Evolutionary conservation across 2,888 invertebrate species (phyloP), one percentile per base, ranked within the genome.

Genomic region (Clusia tigrina): DNA sequence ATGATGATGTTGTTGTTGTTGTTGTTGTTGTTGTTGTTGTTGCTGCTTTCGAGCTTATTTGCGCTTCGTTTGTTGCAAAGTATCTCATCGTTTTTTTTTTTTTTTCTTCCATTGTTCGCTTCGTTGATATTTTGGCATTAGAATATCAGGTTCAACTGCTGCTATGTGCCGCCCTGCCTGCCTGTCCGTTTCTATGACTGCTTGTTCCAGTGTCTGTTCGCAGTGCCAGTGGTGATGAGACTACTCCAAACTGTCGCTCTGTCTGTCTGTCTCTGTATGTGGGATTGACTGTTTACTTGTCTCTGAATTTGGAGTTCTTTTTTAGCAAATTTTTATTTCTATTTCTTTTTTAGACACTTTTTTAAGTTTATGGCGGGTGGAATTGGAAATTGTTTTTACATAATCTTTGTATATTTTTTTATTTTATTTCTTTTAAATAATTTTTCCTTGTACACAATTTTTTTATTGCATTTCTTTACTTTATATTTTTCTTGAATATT

Each of bases 311-410:
- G 58, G 32, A 32, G 32, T 52, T 32, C 52, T 58, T 58, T 32
- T 58, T 52, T 58, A n/a, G 58, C 25, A 15, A 25, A 15, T 25
- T 25, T 24, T 9, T 53, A 1, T 53, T 10, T 54, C 20, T n/a
- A 74, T 66, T 73, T 67, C 74, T 2, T 32, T 37, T 24, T 53
- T 23, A n/a, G n/a, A n/a, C n/a, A n/a, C n/a, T n/a, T n/a, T n/a
- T n/a, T n/a, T n/a, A n/a, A n/a, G n/a, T n/a, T n/a, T n/a, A n/a
- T n/a, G n/a, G n/a, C n/a, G n/a, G n/a, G n/a, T n/a, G n/a, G n/a
- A n/a, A n/a, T n/a, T n/a, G n/a, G 22, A 53, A 9, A 32, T 32
- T 32, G 32, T 32, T 32, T 6, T 32, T 32, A 9, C 42, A n/a
- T 42, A 12, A 15, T n/a, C 6, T 42, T 42, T 42, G n/a, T 17